phyloP scores from a whole-genome alignment of 2,888 invertebrate genomes.

The Lysandra coridon region DNA sequence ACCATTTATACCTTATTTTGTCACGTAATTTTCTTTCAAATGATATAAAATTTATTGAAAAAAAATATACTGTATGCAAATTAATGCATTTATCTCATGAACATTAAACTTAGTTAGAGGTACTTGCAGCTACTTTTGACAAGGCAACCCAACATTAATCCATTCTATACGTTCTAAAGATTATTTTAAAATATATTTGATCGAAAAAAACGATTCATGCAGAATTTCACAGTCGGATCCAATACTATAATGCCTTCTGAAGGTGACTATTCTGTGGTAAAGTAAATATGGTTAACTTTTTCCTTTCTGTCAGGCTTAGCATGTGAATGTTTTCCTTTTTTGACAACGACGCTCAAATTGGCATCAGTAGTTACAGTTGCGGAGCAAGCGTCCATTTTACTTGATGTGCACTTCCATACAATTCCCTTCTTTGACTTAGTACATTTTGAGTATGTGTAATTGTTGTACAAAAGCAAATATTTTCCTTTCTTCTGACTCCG shows the following conservation, averaged over 20 bases:
- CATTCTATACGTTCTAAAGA: too few relatives aligned
- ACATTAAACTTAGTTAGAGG: too few relatives aligned
- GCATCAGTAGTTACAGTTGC: conserved; percentile 62
- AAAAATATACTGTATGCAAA: too few relatives aligned
- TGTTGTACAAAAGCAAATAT: conserved; percentile 58
- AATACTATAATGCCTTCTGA: neutral
- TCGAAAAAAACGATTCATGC: too few relatives aligned
- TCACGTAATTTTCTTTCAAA: too few relatives aligned
- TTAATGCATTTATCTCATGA: too few relatives aligned
- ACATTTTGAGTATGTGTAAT: conserved; percentile 55
- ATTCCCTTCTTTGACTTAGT: conserved; percentile 67
- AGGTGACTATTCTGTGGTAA: conserved; percentile 50
- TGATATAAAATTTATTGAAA: too few relatives aligned
- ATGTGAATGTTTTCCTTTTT: conserved; percentile 58
- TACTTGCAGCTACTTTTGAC: too few relatives aligned
- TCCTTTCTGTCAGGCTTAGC: conserved; percentile 47
- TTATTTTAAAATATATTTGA: too few relatives aligned
- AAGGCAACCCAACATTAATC: too few relatives aligned
- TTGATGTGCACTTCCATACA: conserved; percentile 66
- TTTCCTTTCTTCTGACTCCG: conserved; percentile 59
- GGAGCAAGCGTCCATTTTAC: conserved; percentile 60
- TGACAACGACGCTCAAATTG: conserved; percentile 56
- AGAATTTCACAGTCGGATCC: too few relatives aligned
- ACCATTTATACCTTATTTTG: too few relatives aligned
- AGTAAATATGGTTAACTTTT: conserved; percentile 71